Base-by-base conservation (phyloP, 2,888 invertebrate genomes). In the Leucozona laternaria region DNA sequence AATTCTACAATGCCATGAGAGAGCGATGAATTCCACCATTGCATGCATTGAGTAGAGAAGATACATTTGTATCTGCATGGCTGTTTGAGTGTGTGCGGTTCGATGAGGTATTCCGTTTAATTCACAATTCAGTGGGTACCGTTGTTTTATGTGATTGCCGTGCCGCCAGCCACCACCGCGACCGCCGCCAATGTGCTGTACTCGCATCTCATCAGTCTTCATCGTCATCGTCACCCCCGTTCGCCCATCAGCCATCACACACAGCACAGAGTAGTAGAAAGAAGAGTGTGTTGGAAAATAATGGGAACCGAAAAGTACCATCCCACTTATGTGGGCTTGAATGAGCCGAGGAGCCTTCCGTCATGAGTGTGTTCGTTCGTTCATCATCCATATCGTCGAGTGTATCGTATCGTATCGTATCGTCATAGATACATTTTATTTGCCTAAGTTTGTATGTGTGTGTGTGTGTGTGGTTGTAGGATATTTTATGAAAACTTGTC, bases 301-400 rank as follows among this genome's bases (percentile, higher is more conserved):
- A 82, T 82, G 66, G 82, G 71, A 82, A 78, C 86, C 86, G 55
- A 86, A 86, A 86, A 86, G 86, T 86, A 86, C 86, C 86, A 86
- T 86, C 86, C 86, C 86, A 81, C 86, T 86, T 82, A 86, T 86
- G 86, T 86, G 86, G 86, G 86, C 86, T 86, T 86, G 78, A 86
- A 78, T 86, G 86, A 82, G 57, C 77, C 73, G 66, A 34, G 66
- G 48, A 66, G 66, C 66, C 66, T 66, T 66, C 66, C 66, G 64
- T 81, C 81, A 73, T 73, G 77, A 78, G 85, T 86, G 73, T 86
- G 70, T 78, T 71, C 58, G 85, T 85, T 62, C 60, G 60, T 85
- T 62, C 43, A 43, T 62, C 43, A 43, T 62, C 43, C 43, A 43
- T 43, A 37, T 22, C 43, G 40, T 62, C 85, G 80, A 80, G 80